Evolutionary conservation across 2,113 vertebrate species (phyloP).

Genomic region (Xiphophorus couchianus): DNA sequence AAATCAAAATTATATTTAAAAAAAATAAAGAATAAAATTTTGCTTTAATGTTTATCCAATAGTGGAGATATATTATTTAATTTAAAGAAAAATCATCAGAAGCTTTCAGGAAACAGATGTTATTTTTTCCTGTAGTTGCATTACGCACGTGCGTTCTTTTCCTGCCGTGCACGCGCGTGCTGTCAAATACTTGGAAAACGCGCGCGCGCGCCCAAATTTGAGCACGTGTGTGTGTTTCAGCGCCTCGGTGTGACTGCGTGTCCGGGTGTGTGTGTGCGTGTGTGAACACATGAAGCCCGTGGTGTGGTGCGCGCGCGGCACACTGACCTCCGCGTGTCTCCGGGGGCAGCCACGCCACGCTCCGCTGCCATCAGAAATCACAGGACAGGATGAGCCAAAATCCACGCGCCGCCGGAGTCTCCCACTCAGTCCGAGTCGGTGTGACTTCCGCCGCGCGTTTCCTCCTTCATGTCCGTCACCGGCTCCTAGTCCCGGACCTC

Average conservation of each 20-base stretch:
- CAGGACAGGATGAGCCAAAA: neutral
- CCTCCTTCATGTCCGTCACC: neutral
- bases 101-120: neutral
- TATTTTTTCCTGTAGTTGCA: neutral
- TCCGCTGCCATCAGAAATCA: conserved; percentile 11
- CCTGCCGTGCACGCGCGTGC: neutral
- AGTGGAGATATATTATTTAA: too few species aligned
- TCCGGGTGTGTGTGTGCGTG: too few species aligned
- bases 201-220: neutral
- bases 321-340: conserved; percentile 20
- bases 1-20: neutral
- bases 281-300: neutral
- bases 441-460: neutral
- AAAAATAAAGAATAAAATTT: too few species aligned
- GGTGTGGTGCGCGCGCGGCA: conserved; percentile 9
- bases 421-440: neutral
- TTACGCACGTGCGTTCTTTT: neutral
- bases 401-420: neutral
- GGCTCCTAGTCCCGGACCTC: neutral
- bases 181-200: too few species aligned
- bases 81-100: too few species aligned
- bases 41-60: neutral
- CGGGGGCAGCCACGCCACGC: conserved; percentile 1
- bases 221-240: neutral
- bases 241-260: neutral